Evolutionary conservation across 2,113 vertebrate species (phyloP).

Genomic region (Bubalus kerabau): DNA sequence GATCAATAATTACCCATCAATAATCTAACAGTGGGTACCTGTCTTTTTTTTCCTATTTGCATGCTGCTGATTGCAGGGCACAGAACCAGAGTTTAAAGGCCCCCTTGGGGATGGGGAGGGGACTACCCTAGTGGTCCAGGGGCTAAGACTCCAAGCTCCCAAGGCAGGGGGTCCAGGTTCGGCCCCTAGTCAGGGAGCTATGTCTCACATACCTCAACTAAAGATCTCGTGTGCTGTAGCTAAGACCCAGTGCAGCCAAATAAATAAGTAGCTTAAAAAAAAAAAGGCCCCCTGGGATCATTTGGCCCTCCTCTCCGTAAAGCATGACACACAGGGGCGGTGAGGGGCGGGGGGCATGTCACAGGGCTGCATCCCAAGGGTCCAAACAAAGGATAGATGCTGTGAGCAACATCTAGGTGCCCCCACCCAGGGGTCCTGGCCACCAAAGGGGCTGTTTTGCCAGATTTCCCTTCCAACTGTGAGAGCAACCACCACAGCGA

Average conservation of each 20-base stretch:
- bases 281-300: background rate
- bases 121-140: background rate
- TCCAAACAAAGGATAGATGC: background rate
- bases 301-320: no score
- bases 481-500: accelerated
- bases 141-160: background rate
- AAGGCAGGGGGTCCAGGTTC: background rate
- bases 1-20: background rate
- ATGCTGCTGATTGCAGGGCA: background rate
- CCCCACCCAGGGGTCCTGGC: accelerated
- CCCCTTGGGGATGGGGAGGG: background rate
- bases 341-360: background rate
- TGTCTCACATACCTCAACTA: background rate
- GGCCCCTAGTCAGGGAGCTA: background rate
- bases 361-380: accelerated
- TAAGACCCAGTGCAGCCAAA: background rate
- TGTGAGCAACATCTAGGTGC: accelerated
- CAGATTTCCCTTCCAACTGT: background rate
- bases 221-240: background rate
- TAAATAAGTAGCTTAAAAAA: background rate
- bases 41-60: background rate
- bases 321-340: accelerated
- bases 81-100: background rate
- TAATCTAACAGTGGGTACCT: background rate
- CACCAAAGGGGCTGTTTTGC: background rate